A percentile compares a stretch with the other conserved stretches of the same genome.
These are phyloP conservation scores for Callinectes sapidus DNA, from an alignment of 2,888 invertebrate genomes.

Conservation along the genomic window DNA sequence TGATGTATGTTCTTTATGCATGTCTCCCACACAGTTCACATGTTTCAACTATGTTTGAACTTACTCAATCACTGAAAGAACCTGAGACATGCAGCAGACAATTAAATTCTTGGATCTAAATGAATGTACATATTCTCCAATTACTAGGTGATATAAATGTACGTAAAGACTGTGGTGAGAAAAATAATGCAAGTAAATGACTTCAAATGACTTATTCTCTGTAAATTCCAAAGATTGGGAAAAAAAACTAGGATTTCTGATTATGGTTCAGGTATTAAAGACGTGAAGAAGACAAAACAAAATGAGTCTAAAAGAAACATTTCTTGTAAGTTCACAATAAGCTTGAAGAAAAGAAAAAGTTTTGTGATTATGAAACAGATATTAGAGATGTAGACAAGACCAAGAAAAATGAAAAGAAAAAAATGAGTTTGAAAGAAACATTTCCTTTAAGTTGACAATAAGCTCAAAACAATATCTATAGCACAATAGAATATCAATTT, in stretches of 20 bases:
- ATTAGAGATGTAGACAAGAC: too few species aligned
- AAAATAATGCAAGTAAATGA: background rate
- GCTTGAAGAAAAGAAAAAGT: background rate
- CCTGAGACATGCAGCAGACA: background rate
- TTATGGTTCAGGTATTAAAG: too few species aligned
- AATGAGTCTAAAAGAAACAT: background rate
- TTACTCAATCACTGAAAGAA: too few species aligned
- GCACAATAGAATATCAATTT: background rate
- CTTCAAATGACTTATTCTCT: background rate
- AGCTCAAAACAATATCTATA: background rate
- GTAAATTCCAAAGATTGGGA: too few species aligned
- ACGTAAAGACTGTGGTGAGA: background rate
- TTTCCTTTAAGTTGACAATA: background rate
- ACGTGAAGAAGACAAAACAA: too few species aligned
- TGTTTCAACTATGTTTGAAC: too few species aligned
- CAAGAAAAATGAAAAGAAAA: too few species aligned
- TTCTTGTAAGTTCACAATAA: background rate
- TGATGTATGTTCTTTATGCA: too few species aligned
- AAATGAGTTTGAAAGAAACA: background rate
- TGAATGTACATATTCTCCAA: background rate
- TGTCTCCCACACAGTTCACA: too few species aligned
- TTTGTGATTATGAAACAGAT: too few species aligned
- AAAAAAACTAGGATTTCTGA: too few species aligned
- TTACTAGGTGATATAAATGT: background rate
- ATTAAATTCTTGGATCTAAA: background rate